phyloP scores from a whole-genome alignment of 2,113 vertebrate genomes.

The Columba livia region DNA sequence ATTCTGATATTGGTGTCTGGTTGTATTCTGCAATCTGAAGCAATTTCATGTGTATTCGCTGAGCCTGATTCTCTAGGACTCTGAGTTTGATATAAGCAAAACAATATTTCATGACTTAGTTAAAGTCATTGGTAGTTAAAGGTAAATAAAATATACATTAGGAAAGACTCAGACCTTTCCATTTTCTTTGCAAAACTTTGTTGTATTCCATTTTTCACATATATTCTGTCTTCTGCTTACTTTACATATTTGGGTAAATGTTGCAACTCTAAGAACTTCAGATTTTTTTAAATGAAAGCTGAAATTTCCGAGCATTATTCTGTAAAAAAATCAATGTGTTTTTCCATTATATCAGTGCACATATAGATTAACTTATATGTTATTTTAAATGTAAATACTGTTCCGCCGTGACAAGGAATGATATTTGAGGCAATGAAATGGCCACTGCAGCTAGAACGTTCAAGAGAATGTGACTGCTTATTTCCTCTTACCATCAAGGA shows the following conservation, averaged over 20 bases:
- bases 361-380: background rate
- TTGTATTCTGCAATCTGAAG: background rate
- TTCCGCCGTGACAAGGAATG: background rate
- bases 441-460: background rate
- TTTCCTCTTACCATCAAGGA: background rate
- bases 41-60: background rate
- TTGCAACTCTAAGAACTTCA: background rate
- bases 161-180: background rate
- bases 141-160: background rate
- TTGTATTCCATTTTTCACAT: background rate
- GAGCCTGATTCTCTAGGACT: background rate
- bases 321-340: background rate
- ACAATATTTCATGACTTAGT: background rate
- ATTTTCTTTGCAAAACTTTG: background rate
- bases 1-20: background rate
- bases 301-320: background rate
- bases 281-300: background rate
- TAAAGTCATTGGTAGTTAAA: background rate
- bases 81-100: background rate
- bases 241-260: background rate
- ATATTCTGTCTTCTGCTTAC: background rate
- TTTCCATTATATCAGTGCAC: background rate
- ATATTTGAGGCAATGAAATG: background rate
- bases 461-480: background rate
- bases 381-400: background rate